Evolutionary conservation across 2,113 vertebrate species (phyloP).

Genomic region (Notarius quadriscutis): DNA sequence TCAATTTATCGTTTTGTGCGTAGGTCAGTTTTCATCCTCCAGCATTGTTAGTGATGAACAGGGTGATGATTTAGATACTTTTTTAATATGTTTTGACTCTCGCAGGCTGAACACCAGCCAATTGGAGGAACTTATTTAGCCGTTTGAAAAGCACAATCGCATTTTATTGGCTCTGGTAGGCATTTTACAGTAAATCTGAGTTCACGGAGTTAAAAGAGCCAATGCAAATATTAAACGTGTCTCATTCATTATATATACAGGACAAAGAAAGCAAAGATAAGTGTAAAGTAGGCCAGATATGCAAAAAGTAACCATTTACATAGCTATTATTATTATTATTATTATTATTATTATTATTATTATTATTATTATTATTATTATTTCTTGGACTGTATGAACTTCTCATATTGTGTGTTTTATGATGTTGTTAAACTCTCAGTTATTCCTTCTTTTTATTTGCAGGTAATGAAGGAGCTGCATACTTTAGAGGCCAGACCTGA

Average conservation of each 20-base stretch:
- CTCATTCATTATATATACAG: background rate
- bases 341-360: too few relatives aligned
- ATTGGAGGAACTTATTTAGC: background rate
- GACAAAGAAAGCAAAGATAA: conserved; percentile 5
- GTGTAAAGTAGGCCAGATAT: background rate
- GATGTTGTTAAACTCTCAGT: background rate
- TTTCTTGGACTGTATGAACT: background rate
- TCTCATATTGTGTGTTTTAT: background rate
- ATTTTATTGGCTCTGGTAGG: background rate
- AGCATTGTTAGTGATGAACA: background rate
- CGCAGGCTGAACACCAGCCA: background rate
- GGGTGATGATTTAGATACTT: background rate
- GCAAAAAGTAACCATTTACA: background rate
- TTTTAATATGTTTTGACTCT: background rate
- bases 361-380: background rate
- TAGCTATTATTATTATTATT: background rate
- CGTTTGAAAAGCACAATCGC: background rate
- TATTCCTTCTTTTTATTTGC: background rate
- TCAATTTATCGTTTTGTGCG: background rate
- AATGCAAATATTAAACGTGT: background rate
- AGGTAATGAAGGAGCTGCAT: conserved; percentile 63
- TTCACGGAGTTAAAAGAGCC: background rate
- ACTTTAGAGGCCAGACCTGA: conserved; percentile 54
- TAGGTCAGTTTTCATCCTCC: background rate
- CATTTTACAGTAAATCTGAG: background rate